Evolutionary conservation across 2,888 invertebrate genomes (phyloP), one percentile per base, ranked within the genome.

Genomic region (Synergus japonicus): DNA sequence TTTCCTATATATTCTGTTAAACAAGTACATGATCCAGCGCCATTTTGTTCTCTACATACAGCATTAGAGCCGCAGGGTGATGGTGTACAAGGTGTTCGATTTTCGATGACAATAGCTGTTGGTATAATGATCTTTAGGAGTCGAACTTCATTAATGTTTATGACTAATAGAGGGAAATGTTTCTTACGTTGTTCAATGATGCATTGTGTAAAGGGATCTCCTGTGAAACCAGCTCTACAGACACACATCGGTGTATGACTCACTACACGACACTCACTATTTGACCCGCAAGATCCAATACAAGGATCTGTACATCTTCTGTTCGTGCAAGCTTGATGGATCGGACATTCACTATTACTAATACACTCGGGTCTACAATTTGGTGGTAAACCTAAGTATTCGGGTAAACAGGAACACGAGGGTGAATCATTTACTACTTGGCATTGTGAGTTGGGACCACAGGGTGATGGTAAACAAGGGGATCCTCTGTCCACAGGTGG

Each of bases 11-110:
- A 93, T 60, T 92, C 93, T 67, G 92, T 89, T 49, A 92, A 88
- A 84, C 94, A 94, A 76, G 92, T 92, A 82, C 94, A 94, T 15
- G 83, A 92, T 82, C 95, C 95, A 90, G 80, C 91, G 84, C 87
- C 93, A 92, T 82, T 92, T 86, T 93, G 93, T 86, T 94, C 94
- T 89, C 92, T 93, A 87, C 96, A 96, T 89, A 94, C 92, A 15
- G 96, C 94, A 89, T 96, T 95, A 1, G 96, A 94, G 37, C 97
- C 97, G 90, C 97, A 97, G 1, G 96, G 96, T 54, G 95, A 95
- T 78, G 96, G 96, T 77, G 93, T 92, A 88, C 97, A 97, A 9
- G 96, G 95, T 79, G 95, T 89, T 63, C 80, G 83, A 77, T 79
- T 83, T 63, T 84, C 84, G 5, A 65, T 69, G 46, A 76, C 73